These are phyloP conservation scores for Porites evermanni DNA, from an alignment of 92 coral and sea anemone genomes.

Conservation along the genomic window DNA sequence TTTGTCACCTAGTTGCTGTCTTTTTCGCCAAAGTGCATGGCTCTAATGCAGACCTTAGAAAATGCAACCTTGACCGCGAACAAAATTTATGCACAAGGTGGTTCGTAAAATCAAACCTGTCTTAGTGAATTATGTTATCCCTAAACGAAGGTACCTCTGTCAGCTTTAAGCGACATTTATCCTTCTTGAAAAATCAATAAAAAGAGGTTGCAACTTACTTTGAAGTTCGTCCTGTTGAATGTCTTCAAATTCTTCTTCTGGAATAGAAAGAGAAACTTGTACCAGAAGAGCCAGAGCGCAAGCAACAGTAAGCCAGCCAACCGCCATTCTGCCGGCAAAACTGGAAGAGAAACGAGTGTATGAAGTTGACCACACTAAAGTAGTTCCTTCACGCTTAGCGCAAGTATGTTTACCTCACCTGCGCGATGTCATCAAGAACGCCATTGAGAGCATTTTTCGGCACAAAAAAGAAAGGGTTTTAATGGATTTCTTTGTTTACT, in stretches of 20 bases:
- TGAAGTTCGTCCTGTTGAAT: conserved; percentile 5
- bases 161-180: not conserved
- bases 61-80: too few species aligned
- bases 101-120: not conserved
- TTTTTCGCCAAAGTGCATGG: too few species aligned
- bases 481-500: conserved; percentile 32
- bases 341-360: conserved; percentile 36
- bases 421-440: conserved; percentile 18
- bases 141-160: too few species aligned
- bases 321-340: conserved; percentile 40
- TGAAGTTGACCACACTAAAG: not conserved
- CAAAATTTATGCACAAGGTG: not conserved
- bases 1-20: too few species aligned
- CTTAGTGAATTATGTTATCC: not conserved
- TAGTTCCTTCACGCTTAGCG: not conserved
- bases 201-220: conserved; percentile 1
- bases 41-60: too few species aligned
- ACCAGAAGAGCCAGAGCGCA: conserved; percentile 23
- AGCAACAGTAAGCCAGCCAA: conserved; percentile 40
- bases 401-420: conserved; percentile 34
- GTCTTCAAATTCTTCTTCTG: conserved; percentile 33
- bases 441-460: conserved; percentile 13
- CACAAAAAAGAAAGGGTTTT: not conserved
- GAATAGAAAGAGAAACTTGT: conserved; percentile 16
- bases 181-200: not conserved